These are phyloP conservation scores for Trichomalopsis sarcophagae DNA, from an alignment of 1,140 invertebrate genomes.

Conservation along the genomic window DNA sequence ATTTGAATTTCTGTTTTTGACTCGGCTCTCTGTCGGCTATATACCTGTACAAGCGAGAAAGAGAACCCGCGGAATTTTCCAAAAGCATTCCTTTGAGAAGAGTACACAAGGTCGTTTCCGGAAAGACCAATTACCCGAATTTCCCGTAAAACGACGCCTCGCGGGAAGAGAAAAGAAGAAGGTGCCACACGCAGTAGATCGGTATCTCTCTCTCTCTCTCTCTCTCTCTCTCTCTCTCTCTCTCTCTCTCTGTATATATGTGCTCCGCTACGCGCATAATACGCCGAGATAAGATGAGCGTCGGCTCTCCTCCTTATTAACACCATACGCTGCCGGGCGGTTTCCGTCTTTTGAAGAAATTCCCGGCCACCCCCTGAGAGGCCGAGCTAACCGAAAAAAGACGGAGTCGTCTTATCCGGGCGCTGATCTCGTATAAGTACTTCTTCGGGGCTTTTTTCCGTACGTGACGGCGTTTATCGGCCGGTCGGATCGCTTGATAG, in stretches of 20 bases:
- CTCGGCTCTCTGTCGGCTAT: no score
- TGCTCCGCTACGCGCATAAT: background rate
- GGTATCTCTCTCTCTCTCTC: background rate
- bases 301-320: conserved; percentile 38
- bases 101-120: background rate
- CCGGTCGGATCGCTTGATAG: background rate
- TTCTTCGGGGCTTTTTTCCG: conserved; percentile 12
- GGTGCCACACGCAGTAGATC: conserved; percentile 39
- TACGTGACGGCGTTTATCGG: conserved; percentile 1
- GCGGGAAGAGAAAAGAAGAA: background rate
- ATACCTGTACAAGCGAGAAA: no score
- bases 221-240: no score
- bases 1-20: background rate
- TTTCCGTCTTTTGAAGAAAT: conserved; percentile 30
- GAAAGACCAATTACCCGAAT: background rate
- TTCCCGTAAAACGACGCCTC: background rate
- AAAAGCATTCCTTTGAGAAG: no score
- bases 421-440: conserved; percentile 21
- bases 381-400: background rate
- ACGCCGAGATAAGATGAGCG: conserved; percentile 20
- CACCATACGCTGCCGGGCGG: background rate
- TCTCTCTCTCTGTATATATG: background rate
- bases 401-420: background rate
- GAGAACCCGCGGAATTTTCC: no score
- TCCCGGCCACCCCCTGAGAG: background rate